These are phyloP conservation scores for Turdus rufiventris DNA, from an alignment of 2,113 vertebrate genomes.

Conservation along the genomic window DNA sequence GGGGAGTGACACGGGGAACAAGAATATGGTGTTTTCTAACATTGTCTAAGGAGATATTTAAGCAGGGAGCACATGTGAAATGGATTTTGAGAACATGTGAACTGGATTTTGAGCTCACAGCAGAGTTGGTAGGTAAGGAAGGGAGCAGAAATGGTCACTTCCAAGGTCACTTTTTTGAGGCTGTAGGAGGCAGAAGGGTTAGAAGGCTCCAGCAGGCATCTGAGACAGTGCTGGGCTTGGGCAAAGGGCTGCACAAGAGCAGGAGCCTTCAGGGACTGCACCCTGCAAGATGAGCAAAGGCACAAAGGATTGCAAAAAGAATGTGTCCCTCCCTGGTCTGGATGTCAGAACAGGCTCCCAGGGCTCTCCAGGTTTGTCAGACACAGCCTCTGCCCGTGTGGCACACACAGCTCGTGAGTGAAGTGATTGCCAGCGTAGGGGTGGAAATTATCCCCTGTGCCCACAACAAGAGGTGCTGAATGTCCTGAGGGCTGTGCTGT, in stretches of 20 bases:
- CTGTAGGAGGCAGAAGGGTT: neutral
- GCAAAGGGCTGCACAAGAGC: neutral
- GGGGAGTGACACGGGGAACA: neutral
- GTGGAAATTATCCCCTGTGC: neutral
- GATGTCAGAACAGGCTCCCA: neutral
- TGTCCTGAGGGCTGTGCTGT: neutral
- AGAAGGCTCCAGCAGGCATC: neutral
- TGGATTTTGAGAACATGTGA: neutral
- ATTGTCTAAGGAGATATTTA: neutral
- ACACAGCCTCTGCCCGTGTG: neutral
- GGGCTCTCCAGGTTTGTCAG: neutral
- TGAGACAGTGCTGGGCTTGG: neutral
- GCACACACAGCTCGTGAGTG: neutral
- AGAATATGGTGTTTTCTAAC: neutral
- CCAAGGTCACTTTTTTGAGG: neutral
- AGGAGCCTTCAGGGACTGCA: neutral
- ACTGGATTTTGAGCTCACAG: neutral
- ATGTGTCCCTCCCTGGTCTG: neutral
- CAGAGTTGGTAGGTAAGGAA: neutral
- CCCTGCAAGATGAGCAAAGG: accelerated
- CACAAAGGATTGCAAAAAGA: neutral
- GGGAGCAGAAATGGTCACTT: neutral
- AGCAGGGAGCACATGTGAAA: neutral
- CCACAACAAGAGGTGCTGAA: neutral
- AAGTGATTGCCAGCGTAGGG: neutral